These are phyloP conservation scores for Arctocebus calabarensis DNA, from an alignment of 2,797 vertebrate species.

Conservation along the genomic window DNA sequence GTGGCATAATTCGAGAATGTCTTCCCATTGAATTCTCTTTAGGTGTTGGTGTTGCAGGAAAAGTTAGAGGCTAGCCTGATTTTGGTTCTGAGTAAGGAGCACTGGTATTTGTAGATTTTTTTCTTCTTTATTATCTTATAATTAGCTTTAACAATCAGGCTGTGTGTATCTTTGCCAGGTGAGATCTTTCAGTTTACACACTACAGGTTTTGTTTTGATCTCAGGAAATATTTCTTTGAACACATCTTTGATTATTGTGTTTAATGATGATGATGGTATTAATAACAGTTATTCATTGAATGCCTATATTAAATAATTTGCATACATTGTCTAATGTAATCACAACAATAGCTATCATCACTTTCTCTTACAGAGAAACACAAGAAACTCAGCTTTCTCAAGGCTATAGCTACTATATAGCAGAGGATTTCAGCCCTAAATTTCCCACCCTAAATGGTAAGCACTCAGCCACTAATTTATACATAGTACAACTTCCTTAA, in stretches of 20 bases:
- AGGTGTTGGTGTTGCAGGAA: background rate
- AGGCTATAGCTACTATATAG: background rate
- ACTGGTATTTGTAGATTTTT: background rate
- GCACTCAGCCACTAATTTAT: background rate
- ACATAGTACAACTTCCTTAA: background rate
- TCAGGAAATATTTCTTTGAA: slow-evolving; percentile 38
- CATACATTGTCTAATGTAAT: background rate
- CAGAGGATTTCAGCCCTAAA: background rate
- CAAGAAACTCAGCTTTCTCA: background rate
- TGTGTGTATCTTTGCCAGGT: background rate
- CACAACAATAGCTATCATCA: background rate
- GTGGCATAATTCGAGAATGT: background rate
- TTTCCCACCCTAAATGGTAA: background rate
- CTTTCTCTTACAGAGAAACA: background rate
- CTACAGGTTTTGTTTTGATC: slow-evolving; percentile 11
- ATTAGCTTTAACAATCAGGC: background rate
- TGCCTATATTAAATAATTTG: background rate
- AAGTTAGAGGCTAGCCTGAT: background rate
- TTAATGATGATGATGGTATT: background rate
- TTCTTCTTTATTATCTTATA: background rate
- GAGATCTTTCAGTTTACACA: background rate
- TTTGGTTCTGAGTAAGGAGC: background rate
- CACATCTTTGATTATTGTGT: background rate
- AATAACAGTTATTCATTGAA: background rate
- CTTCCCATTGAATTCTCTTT: background rate